Evolutionary conservation across 2,797 vertebrate species (phyloP).

Genomic region (Sciurus vulgaris): DNA sequence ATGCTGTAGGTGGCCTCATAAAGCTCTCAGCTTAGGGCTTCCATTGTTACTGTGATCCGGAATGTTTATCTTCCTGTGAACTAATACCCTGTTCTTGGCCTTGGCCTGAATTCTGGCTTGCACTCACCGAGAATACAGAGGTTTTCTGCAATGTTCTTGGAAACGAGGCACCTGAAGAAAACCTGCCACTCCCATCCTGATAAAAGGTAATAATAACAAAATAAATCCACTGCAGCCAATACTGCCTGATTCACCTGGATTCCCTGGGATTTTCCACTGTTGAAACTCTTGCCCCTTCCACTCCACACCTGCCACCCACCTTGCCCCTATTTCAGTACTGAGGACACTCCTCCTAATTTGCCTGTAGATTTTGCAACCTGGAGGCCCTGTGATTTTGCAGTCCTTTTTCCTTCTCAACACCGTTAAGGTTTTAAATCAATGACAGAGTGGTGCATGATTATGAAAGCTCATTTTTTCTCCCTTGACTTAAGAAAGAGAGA

Average conservation of each 20-base stretch:
- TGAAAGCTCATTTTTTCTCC: background rate
- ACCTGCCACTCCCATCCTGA: background rate
- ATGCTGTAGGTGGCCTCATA: background rate
- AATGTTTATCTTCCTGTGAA: background rate
- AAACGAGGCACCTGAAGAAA: background rate
- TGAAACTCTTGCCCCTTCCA: background rate
- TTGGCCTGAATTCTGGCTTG: slow-evolving; percentile 30
- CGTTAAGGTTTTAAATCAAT: background rate
- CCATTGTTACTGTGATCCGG: background rate
- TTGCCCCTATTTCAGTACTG: background rate
- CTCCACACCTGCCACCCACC: too few species aligned
- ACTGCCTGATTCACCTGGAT: background rate
- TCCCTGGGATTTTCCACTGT: background rate
- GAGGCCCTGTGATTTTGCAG: background rate
- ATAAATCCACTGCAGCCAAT: background rate
- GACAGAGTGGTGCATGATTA: too few species aligned
- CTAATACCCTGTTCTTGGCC: background rate
- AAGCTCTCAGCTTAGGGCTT: background rate
- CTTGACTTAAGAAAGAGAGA: background rate
- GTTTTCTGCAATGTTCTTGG: background rate
- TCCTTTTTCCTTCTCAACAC: background rate
- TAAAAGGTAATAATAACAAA: background rate
- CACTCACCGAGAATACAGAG: background rate
- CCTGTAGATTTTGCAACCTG: background rate
- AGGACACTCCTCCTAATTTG: background rate